Evolutionary conservation across 2,797 vertebrate genomes (phyloP).

Genomic region (Siniperca scherzeri): DNA sequence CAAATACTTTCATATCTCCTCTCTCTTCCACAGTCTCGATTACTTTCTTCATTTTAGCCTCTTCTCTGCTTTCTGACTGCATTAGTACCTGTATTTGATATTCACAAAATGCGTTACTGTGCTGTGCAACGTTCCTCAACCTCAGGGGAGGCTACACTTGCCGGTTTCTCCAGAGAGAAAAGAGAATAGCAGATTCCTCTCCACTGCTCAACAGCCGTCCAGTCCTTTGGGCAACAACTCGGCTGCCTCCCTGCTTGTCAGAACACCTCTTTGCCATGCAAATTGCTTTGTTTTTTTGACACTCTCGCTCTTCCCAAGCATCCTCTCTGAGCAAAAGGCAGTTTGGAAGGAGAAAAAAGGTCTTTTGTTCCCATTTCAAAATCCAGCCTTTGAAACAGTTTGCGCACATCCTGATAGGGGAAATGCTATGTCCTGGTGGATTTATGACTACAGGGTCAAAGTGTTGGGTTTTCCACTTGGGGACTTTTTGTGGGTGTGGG

Average conservation of each 20-base stretch:
- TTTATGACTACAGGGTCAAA: conserved; percentile 60
- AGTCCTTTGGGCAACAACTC: conserved; percentile 68
- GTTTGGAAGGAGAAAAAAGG: conserved; percentile 41
- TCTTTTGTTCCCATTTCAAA: conserved; percentile 37
- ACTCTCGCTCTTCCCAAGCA: conserved; percentile 42
- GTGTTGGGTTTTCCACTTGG: conserved; percentile 29
- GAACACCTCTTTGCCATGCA: conserved; percentile 76
- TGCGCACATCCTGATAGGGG: conserved; percentile 37
- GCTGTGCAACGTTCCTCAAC: conserved; percentile 39
- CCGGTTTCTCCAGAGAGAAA: conserved; percentile 57
- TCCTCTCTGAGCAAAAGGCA: conserved; percentile 44
- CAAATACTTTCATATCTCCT: neutral
- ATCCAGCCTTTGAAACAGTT: conserved; percentile 47
- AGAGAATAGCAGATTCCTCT: conserved; percentile 67
- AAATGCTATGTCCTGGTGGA: conserved; percentile 47
- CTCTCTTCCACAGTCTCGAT: neutral
- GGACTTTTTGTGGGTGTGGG: conserved; percentile 16
- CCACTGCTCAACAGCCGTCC: conserved; percentile 63
- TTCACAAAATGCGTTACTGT: conserved; percentile 65
- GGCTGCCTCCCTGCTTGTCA: conserved; percentile 63
- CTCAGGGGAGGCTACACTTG: conserved; percentile 53
- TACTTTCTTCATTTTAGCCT: conserved; percentile 29
- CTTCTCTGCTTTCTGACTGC: conserved; percentile 40
- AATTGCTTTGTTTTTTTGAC: conserved; percentile 66
- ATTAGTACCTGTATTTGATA: conserved; percentile 70